Evolutionary conservation across 1,140 invertebrate species (phyloP).

Genomic region (Plutomurus gul): DNA sequence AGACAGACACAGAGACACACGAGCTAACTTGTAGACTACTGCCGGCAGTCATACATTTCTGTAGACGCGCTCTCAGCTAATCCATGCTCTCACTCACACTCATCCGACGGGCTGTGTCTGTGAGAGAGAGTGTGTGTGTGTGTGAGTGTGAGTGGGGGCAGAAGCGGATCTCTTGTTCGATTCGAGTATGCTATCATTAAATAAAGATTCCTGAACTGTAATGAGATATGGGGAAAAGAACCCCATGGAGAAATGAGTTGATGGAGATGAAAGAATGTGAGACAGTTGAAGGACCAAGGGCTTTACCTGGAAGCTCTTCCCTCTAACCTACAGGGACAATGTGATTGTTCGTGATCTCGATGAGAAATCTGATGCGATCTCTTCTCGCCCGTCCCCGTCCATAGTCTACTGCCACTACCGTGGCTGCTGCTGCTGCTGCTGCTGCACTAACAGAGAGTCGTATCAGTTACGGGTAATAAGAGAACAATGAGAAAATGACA

Average conservation of each 20-base stretch:
- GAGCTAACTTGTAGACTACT: too few relatives aligned
- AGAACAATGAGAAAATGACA: slow-evolving; percentile 27
- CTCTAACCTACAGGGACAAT: slow-evolving; percentile 20
- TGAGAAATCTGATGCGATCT: not conserved
- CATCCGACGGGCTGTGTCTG: too few relatives aligned
- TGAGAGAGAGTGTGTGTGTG: too few relatives aligned
- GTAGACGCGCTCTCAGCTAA: not conserved
- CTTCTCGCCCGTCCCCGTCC: too few relatives aligned
- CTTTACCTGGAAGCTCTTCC: slow-evolving; percentile 17
- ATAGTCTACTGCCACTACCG: not conserved
- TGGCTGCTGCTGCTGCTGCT: not conserved
- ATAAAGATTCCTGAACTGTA: slow-evolving; percentile 4
- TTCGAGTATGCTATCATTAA: slow-evolving; percentile 4
- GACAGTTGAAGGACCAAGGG: slow-evolving; percentile 25
- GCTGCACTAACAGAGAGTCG: not conserved
- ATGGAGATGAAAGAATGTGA: slow-evolving; percentile 2
- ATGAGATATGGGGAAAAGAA: slow-evolving; percentile 14
- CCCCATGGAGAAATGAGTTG: slow-evolving; percentile 6
- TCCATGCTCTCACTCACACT: not conserved
- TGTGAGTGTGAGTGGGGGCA: too few relatives aligned
- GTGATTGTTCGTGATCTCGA: slow-evolving; percentile 23
- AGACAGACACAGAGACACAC: not conserved
- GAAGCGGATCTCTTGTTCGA: not conserved
- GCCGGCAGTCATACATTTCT: too few relatives aligned
- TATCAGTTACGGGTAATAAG: slow-evolving; percentile 21